These are phyloP conservation scores for Pampus argenteus DNA, from an alignment of 2,797 vertebrate genomes.

Conservation along the genomic window DNA sequence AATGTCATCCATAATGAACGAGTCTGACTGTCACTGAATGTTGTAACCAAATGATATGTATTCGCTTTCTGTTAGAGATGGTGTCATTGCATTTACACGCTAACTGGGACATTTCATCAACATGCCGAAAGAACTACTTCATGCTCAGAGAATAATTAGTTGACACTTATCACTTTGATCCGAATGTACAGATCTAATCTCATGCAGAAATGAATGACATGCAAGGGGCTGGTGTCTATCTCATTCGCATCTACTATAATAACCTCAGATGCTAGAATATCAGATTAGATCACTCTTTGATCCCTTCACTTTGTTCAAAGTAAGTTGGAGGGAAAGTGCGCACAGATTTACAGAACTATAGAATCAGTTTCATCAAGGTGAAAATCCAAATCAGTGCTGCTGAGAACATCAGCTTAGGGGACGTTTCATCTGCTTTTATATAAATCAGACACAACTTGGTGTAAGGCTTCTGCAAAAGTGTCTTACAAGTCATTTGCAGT, in stretches of 20 bases:
- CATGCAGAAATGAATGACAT: conserved; percentile 34
- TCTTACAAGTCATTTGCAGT: not conserved
- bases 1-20: conserved; percentile 39
- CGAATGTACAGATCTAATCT: conserved; percentile 59
- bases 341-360: conserved; percentile 40
- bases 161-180: conserved; percentile 62
- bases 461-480: not conserved
- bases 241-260: conserved; percentile 45
- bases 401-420: conserved; percentile 13
- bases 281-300: conserved; percentile 65
- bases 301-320: conserved; percentile 62
- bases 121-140: conserved; percentile 42
- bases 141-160: conserved; percentile 60
- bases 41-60: conserved; percentile 29
- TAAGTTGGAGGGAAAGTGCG: conserved; percentile 38
- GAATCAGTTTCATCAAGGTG: conserved; percentile 39
- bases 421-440: not conserved
- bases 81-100: conserved; percentile 32
- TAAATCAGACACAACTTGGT: not conserved
- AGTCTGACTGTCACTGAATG: conserved; percentile 17
- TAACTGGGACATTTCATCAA: conserved; percentile 56
- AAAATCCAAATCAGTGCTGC: conserved; percentile 1
- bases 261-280: conserved; percentile 56
- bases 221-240: conserved; percentile 43
- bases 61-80: conserved; percentile 24